phyloP scores from a whole-genome alignment of 2,888 invertebrate genomes.

The Cotesia congregata region DNA sequence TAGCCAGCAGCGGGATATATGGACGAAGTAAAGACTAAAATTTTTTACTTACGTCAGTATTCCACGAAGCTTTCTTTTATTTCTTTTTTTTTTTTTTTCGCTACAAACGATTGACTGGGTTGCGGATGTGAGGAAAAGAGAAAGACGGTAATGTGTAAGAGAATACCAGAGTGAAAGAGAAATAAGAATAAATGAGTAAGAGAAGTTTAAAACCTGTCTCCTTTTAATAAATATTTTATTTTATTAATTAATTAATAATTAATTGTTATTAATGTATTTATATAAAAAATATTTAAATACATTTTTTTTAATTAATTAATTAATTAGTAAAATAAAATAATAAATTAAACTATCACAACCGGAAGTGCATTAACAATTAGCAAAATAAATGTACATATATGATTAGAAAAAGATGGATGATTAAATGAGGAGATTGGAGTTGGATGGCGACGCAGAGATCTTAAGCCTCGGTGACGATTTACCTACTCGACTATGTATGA shows the following conservation, averaged over 20 bases:
- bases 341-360: not conserved
- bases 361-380: not conserved
- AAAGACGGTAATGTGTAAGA: constrained; percentile 35
- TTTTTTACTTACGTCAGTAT: constrained; percentile 39
- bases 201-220: not conserved
- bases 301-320: not conserved
- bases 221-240: not conserved
- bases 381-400: not conserved
- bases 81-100: constrained; percentile 36
- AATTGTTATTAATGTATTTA: too few species aligned
- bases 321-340: not conserved
- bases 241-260: not conserved
- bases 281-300: not conserved
- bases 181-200: constrained; percentile 25
- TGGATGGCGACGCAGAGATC: constrained; percentile 58
- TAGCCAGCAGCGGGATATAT: not conserved
- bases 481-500: constrained; percentile 57
- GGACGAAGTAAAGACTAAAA: constrained; percentile 22
- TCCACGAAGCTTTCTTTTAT: constrained; percentile 30
- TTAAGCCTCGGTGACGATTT: constrained; percentile 55
- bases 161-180: constrained; percentile 23
- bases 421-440: constrained; percentile 32
- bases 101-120: constrained; percentile 31
- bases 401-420: constrained; percentile 16
- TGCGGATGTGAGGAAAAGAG: constrained; percentile 28